Conservation (phyloP, 2,797 vertebrate species). For the Ctenopoma multispine region DNA sequence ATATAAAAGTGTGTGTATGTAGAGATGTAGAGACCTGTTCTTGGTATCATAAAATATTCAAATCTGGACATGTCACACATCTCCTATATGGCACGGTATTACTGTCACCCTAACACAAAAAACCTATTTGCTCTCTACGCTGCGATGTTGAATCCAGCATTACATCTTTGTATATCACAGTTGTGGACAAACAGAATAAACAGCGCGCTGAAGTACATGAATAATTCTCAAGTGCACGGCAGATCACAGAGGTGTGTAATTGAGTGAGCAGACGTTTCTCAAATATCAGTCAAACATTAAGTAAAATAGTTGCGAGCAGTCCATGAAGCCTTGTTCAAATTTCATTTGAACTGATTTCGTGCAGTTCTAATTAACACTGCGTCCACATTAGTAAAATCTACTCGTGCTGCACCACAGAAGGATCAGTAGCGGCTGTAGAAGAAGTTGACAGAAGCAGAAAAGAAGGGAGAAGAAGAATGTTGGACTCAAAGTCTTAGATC, state of each 20-base stretch:
- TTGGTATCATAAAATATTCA: too few species aligned
- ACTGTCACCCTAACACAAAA: too few species aligned
- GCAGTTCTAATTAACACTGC: conserved; percentile 50
- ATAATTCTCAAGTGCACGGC: conserved; percentile 37
- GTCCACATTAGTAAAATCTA: conserved; percentile 27
- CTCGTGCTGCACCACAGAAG: background rate
- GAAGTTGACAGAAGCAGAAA: conserved; percentile 15
- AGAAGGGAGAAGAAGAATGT: conserved; percentile 4
- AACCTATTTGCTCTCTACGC: too few species aligned
- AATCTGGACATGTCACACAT: too few species aligned
- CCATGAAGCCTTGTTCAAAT: conserved; percentile 44
- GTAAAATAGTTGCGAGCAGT: conserved; percentile 32
- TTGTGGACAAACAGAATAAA: conserved; percentile 37
- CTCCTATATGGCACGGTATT: too few species aligned
- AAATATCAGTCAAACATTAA: conserved; percentile 62
- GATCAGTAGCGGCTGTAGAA: conserved; percentile 10
- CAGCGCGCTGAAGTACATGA: conserved; percentile 28
- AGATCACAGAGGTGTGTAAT: conserved; percentile 63
- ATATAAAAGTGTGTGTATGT: too few species aligned
- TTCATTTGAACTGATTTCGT: conserved; percentile 43
- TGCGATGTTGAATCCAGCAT: conserved; percentile 3
- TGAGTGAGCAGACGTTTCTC: conserved; percentile 48
- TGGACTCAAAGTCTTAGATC: conserved; percentile 46
- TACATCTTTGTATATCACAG: conserved; percentile 34
- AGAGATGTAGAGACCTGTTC: too few species aligned